Conservation (phyloP, 2,797 vertebrate genomes). For the Buceros bicornis region DNA sequence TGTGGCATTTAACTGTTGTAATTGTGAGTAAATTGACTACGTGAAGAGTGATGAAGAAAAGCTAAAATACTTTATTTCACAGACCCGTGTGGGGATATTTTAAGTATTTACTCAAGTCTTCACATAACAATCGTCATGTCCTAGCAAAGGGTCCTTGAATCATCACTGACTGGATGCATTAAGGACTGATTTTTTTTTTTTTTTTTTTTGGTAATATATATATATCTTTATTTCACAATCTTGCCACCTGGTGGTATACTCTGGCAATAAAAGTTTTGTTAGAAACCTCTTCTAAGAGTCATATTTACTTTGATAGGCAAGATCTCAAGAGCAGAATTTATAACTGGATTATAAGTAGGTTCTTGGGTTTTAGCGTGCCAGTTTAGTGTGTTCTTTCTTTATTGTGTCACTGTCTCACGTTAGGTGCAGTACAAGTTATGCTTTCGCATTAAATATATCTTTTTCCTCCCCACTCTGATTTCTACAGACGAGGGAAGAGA, state of each 20-base stretch:
- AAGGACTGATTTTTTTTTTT: neutral
- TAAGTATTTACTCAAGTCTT: neutral
- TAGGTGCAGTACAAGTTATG: neutral
- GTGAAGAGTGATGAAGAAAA: neutral
- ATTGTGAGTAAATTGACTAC: neutral
- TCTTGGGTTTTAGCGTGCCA: neutral
- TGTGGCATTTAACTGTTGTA: neutral
- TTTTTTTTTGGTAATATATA: too few relatives aligned
- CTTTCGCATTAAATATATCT: neutral
- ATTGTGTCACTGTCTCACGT: rapidly evolving
- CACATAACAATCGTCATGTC: rapidly evolving
- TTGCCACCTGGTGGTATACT: conserved; percentile 70
- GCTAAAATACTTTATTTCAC: neutral
- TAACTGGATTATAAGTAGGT: neutral
- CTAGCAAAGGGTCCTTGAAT: neutral
- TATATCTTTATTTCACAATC: conserved; percentile 52
- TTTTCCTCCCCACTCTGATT: neutral
- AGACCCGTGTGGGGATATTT: neutral
- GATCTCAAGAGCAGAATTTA: neutral
- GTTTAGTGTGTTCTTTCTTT: neutral
- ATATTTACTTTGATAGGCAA: neutral
- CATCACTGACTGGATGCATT: neutral
- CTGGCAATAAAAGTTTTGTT: conserved; percentile 10
- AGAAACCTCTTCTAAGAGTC: neutral
- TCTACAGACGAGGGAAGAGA: neutral